Base-by-base conservation (phyloP, 2,888 invertebrate species). In the Lasioglossum leucozonium region DNA sequence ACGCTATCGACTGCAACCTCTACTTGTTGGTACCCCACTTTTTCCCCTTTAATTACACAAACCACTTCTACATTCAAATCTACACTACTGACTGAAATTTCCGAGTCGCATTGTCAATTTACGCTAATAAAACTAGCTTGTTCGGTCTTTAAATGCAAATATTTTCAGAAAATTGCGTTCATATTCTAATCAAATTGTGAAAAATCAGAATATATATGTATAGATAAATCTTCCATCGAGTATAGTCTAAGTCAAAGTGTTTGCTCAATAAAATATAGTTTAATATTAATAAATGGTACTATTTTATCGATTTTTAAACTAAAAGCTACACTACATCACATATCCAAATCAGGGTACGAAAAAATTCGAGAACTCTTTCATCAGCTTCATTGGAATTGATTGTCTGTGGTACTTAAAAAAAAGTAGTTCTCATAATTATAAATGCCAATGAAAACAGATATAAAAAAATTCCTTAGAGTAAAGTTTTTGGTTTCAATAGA, bases 1-100 rank as follows among this genome's bases (percentile, higher is more conserved):
- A 71, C 58, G 62, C 78, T 80, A 84, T 84, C 81, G 73, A 82
- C 76, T 73, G 44, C 42, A 77, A 73, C 51, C 81, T 55, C 42
- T 77, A 40, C 44, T 44, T 16, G n/a, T 81, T 69, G 55, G 73
- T 55, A 58, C 18, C 58, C 42, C 47, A 75, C 40, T 65, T 16
- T 55, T n/a, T 18, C 26, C 51, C 62, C 51, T 55, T 42, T 42
- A 34, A 51, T 67, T 51, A 22, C 13, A 22, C 34, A n/a, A 47
- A 44, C 16, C 16, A 37, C n/a, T 42, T 22, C 34, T 16, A 18
- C 37, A 37, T 34, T 51, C 42, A 51, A 30, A 67, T 18, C n/a
- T 37, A 22, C 62, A 40, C 16, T 62, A 34, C 10, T 22, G 34
- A 0, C 65, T 10, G 8, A 3, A 30, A 62, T 13, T 62, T 13